phyloP scores from a whole-genome alignment of 2,113 vertebrate genomes.

The Carassius gibelio region DNA sequence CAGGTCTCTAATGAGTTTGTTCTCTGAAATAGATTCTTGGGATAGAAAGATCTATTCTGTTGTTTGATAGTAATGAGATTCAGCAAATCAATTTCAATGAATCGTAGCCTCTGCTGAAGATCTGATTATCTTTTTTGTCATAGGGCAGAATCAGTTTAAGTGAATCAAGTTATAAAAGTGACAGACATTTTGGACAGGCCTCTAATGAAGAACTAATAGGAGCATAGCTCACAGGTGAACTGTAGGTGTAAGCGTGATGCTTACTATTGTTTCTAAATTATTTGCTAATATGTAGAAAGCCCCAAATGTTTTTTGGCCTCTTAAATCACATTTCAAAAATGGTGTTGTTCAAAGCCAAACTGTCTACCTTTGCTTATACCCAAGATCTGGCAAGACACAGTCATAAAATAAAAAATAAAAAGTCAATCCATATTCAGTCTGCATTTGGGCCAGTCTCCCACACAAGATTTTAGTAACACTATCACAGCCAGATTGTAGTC shows the following conservation, averaged over 20 bases:
- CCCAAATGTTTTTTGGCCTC: too few relatives aligned
- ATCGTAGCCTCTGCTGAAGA: not conserved
- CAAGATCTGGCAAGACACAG: not conserved
- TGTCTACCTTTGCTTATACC: not conserved
- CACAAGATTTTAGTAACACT: not conserved
- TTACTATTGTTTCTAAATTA: not conserved
- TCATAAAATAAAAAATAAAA: not conserved
- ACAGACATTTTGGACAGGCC: not conserved
- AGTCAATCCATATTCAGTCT: not conserved
- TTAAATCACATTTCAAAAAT: too few relatives aligned
- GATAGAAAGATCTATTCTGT: not conserved
- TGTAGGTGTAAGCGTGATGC: not conserved
- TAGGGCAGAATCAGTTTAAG: not conserved
- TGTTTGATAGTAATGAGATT: not conserved
- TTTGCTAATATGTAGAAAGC: too few relatives aligned
- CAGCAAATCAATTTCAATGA: not conserved
- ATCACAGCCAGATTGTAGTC: conserved; percentile 14
- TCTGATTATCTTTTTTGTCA: not conserved
- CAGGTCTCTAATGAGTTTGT: not conserved
- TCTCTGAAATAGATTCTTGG: not conserved
- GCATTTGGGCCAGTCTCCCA: not conserved
- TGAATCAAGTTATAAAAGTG: not conserved
- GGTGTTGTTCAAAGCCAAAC: not conserved
- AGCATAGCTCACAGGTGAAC: not conserved
- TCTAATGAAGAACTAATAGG: not conserved